Evolutionary conservation across 2,888 invertebrate species (phyloP).

Genomic region (Agrochola circellaris): DNA sequence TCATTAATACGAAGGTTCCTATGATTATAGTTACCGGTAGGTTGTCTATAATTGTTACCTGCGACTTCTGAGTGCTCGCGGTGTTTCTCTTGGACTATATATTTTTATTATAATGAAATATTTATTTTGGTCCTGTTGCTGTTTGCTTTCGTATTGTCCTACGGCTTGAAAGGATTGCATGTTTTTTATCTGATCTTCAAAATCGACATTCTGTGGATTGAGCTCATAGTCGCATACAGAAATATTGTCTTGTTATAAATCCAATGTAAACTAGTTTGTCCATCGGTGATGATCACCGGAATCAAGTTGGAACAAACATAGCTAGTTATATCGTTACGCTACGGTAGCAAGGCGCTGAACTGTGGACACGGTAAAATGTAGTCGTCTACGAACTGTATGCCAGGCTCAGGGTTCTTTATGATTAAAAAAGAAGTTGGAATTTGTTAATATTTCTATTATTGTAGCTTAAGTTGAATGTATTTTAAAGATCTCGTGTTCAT

Average conservation of each 20-base stretch:
- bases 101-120: conserved; percentile 36
- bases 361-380: conserved; percentile 37
- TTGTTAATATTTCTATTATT: not conserved
- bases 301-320: conserved; percentile 37
- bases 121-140: not conserved
- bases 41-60: conserved; percentile 53
- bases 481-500: not conserved
- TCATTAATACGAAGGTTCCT: conserved; percentile 63
- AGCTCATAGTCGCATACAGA: not conserved
- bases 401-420: conserved; percentile 30
- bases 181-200: not conserved
- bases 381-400: conserved; percentile 30
- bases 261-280: conserved; percentile 25
- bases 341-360: conserved; percentile 60
- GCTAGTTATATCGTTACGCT: conserved; percentile 68
- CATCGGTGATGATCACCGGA: conserved; percentile 36
- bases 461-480: not conserved
- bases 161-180: not conserved
- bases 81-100: conserved; percentile 10
- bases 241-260: conserved; percentile 7
- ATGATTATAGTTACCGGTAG: conserved; percentile 58
- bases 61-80: conserved; percentile 16
- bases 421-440: not conserved
- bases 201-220: not conserved
- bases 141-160: conserved; percentile 6